Conservation (phyloP, 2,797 vertebrate species). For the Microctenopoma steveboyesi region DNA sequence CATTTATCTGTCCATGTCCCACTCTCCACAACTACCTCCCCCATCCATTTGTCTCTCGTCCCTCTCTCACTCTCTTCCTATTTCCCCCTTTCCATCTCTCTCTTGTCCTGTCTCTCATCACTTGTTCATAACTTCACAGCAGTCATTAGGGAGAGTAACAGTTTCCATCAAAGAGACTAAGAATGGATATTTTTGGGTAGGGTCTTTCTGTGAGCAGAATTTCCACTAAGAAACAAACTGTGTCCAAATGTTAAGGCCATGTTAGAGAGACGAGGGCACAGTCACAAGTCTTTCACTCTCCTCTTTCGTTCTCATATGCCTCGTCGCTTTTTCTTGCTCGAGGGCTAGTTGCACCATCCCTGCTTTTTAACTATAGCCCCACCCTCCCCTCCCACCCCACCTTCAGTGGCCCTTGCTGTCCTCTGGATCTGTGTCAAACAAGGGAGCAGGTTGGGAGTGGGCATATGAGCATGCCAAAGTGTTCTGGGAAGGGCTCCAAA, state of each 20-base stretch:
- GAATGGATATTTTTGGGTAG: constrained; percentile 70
- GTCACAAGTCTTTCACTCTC: constrained; percentile 23
- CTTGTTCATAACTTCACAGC: constrained; percentile 73
- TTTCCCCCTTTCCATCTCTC: constrained; percentile 51
- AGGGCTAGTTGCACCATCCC: constrained; percentile 37
- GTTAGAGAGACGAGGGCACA: constrained; percentile 48
- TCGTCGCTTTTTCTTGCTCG: constrained; percentile 28
- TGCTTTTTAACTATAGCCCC: constrained; percentile 55
- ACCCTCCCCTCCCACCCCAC: constrained; percentile 50
- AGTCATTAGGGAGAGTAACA: constrained; percentile 66
- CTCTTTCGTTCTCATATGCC: background rate
- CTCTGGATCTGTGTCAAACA: constrained; percentile 79
- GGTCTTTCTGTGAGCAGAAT: constrained; percentile 41
- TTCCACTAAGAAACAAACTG: constrained; percentile 62
- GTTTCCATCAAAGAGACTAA: constrained; percentile 72
- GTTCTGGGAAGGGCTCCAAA: constrained; percentile 87
- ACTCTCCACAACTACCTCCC: constrained; percentile 23
- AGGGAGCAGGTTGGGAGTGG: constrained; percentile 78
- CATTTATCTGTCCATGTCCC: constrained; percentile 12
- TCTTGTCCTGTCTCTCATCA: constrained; percentile 71
- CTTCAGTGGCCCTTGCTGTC: constrained; percentile 73
- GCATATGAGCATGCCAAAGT: constrained; percentile 79
- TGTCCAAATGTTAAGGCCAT: constrained; percentile 62
- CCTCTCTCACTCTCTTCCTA: constrained; percentile 27
- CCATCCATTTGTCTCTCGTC: constrained; percentile 63